Conservation (phyloP, 2,797 vertebrate species). For the Salmo trutta region DNA sequence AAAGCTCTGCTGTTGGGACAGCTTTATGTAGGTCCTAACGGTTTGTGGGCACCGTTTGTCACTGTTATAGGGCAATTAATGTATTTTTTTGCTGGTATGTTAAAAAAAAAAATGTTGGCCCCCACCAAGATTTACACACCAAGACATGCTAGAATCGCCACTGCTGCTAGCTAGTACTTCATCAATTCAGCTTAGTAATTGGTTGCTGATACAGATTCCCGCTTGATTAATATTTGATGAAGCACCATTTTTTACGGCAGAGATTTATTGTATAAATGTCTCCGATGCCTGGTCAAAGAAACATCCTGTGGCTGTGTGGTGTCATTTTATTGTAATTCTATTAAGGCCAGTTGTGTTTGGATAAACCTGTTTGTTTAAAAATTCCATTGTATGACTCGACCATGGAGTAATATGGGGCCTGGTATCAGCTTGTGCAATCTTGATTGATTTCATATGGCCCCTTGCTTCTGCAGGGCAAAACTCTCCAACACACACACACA, state of each 20-base stretch:
- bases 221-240: slow-evolving; percentile 64
- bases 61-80: too few species aligned
- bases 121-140: too few species aligned
- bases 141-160: too few species aligned
- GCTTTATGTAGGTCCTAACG: too few species aligned
- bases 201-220: slow-evolving; percentile 53
- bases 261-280: slow-evolving; percentile 46
- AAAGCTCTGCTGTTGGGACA: too few species aligned
- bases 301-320: slow-evolving; percentile 49
- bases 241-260: slow-evolving; percentile 50
- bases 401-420: slow-evolving; percentile 17
- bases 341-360: slow-evolving; percentile 50
- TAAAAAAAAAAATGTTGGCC: too few species aligned
- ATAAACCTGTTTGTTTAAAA: slow-evolving; percentile 42
- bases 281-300: background rate
- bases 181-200: slow-evolving; percentile 39
- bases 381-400: slow-evolving; percentile 17
- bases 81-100: too few species aligned
- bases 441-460: slow-evolving; percentile 29
- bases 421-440: background rate
- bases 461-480: too few species aligned
- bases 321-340: slow-evolving; percentile 48
- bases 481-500: background rate
- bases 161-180: slow-evolving; percentile 21
- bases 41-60: too few species aligned